Percentiles rank a stretch among this genome's conserved stretches.
These are phyloP conservation scores for Charaxes varanes DNA, from an alignment of 1,140 invertebrate species.

Conservation along the genomic window DNA sequence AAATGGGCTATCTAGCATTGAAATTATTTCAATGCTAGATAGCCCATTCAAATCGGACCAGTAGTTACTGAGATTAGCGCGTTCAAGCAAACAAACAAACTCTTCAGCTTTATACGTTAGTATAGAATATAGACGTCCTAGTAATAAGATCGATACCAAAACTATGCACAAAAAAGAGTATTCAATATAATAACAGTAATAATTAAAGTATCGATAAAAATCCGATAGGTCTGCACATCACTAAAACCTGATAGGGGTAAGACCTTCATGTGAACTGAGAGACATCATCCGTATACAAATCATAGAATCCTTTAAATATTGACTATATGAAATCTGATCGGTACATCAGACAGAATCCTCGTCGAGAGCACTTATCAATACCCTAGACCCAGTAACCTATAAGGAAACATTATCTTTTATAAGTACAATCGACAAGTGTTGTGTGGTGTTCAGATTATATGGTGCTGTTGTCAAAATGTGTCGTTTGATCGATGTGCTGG, in stretches of 20 bases:
- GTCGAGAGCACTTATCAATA: slow-evolving; percentile 32
- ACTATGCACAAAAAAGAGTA: no score
- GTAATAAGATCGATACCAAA: no score
- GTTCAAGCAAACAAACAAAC: no score
- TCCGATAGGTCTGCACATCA: no score
- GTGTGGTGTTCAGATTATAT: slow-evolving; percentile 26
- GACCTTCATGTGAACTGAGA: slow-evolving; percentile 51
- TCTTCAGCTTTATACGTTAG: no score
- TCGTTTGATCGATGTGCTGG: slow-evolving; percentile 29
- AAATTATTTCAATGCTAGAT: no score
- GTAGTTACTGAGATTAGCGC: no score
- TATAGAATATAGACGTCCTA: no score
- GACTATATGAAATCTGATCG: slow-evolving; percentile 38
- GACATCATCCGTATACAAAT: slow-evolving; percentile 52
- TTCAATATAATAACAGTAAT: no score
- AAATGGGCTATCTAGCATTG: no score
- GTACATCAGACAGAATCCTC: slow-evolving; percentile 41
- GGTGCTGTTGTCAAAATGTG: slow-evolving; percentile 38
- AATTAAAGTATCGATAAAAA: no score
- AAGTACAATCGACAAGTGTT: slow-evolving; percentile 19
- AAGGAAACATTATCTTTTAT: slow-evolving; percentile 21
- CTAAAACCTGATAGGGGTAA: slow-evolving; percentile 57
- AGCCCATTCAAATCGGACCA: no score
- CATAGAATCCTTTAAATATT: slow-evolving; percentile 63
- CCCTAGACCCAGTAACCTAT: slow-evolving; percentile 29